Evolutionary conservation across 1,140 invertebrate genomes (phyloP), one percentile per base, ranked within the genome.

Genomic region (Mycetomoellerius zeteki): DNA sequence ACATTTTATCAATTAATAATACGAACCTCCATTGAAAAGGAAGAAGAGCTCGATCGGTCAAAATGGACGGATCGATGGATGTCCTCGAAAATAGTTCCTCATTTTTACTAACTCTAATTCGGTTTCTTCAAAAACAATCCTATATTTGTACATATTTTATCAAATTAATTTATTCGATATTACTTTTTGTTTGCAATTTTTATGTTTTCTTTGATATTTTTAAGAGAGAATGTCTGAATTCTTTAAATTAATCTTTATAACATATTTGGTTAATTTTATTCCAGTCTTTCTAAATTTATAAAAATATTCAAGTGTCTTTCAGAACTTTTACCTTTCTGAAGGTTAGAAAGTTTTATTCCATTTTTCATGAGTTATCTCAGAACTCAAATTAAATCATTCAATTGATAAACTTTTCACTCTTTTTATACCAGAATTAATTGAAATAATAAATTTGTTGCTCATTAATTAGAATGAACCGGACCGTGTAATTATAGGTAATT

Each of bases 1-100:
- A 73, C 16, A 12, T 73, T 75, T 84, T 50, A 71, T 54, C 52
- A 73, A 33, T 82, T 54, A 43, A 50, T 62, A 30, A 73, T 73
- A 60, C 27, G 37, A 47, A 56, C 24, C 67, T 16, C 54, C n/a
- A 14, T 24, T 72, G 24, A 14, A 19, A 24, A 47, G 24, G 56
- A 4, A n/a, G 27, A 8, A 50, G 30, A 62, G 24, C 33, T 75
- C 43, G 54, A 75, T 75, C 69, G 54, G 14, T 82, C 52, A 47
- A 33, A 43, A 43, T 67, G n/a, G 16, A 67, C 4, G 27, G 64
- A 71, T 81, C 62, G 16, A 69, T 54, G 7, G 27, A 78, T 72
- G 37, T 82, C 54, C 24, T 73, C 43, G 24, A 56, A 56, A n/a
- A 30, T 58, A 16, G 2, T 81, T 69, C 12, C n/a, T 67, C 43